These are phyloP conservation scores for Sabatieria punctata DNA, from an alignment of 2,888 invertebrate genomes.

Conservation along the genomic window DNA sequence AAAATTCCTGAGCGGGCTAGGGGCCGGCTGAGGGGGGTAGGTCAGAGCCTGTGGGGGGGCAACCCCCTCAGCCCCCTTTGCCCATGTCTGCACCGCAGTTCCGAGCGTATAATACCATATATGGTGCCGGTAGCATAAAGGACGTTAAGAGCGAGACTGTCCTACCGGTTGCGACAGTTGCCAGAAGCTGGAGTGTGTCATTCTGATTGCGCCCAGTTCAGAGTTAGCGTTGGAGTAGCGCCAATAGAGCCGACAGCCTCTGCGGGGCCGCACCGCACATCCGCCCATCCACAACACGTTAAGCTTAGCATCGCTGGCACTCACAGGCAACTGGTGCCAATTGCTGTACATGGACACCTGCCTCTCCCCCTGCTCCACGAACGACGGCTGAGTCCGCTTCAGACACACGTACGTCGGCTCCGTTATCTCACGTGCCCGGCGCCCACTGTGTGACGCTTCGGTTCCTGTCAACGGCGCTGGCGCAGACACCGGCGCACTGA, in stretches of 20 bases:
- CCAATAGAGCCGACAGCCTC: not conserved
- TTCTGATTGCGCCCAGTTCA: conserved; percentile 14
- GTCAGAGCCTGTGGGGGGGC: too few species aligned
- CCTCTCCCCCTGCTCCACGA: conserved; percentile 48
- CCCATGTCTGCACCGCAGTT: too few species aligned
- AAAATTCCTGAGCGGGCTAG: too few species aligned
- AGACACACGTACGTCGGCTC: conserved; percentile 65
- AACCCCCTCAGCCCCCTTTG: too few species aligned
- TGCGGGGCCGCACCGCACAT: conserved; percentile 3
- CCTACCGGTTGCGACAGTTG: conserved; percentile 11
- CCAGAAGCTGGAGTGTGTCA: conserved; percentile 27
- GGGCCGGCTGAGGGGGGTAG: too few species aligned
- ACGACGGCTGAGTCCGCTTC: conserved; percentile 81
- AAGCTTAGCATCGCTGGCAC: conserved; percentile 16
- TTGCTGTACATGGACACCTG: conserved; percentile 91
- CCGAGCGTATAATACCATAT: too few species aligned
- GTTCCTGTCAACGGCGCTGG: too few species aligned
- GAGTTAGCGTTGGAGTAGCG: conserved; percentile 9
- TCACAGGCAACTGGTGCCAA: conserved; percentile 40
- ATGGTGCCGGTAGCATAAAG: too few species aligned
- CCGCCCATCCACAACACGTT: conserved; percentile 18
- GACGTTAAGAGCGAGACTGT: too few species aligned
- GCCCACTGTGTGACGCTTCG: too few species aligned
- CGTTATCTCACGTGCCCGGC: conserved; percentile 16
- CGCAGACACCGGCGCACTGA: too few species aligned